A percentile compares a stretch with the other conserved stretches of the same genome.
Evolutionary conservation across 2,888 invertebrate species (phyloP).

Genomic region (Drosophila greeni): DNA sequence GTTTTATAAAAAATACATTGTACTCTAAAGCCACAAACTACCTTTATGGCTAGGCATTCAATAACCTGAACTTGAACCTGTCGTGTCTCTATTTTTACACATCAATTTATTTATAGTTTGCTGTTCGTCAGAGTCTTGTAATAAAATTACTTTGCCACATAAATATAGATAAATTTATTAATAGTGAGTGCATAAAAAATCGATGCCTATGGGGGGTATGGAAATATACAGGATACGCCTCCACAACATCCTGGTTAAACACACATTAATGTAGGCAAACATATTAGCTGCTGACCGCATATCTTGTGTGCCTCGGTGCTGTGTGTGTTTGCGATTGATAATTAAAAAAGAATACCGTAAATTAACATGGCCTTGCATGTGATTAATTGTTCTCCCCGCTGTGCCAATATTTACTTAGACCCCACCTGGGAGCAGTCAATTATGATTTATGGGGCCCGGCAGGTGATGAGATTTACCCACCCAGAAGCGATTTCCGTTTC

Average conservation of each 20-base stretch:
- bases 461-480: slow-evolving; percentile 21
- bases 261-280: too few relatives aligned
- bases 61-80: not conserved
- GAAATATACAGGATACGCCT: not conserved
- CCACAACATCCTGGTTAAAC: too few relatives aligned
- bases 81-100: not conserved
- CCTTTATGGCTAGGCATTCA: not conserved
- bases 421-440: slow-evolving; percentile 38
- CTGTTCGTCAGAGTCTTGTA: not conserved
- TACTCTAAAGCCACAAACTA: not conserved
- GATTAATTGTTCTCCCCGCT: slow-evolving; percentile 52
- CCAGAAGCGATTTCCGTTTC: slow-evolving; percentile 20
- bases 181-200: not conserved
- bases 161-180: not conserved
- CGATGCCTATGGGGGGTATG: not conserved
- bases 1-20: not conserved
- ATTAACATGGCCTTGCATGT: slow-evolving; percentile 25
- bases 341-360: slow-evolving; percentile 28
- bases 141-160: not conserved
- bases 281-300: slow-evolving; percentile 3
- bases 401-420: slow-evolving; percentile 52
- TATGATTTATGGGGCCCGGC: slow-evolving; percentile 55
- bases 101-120: not conserved
- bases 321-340: slow-evolving; percentile 38
- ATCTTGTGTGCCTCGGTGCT: not conserved